These are phyloP conservation scores for Anguilla japonica DNA, from an alignment of 2,113 vertebrate species.

Conservation along the genomic window DNA sequence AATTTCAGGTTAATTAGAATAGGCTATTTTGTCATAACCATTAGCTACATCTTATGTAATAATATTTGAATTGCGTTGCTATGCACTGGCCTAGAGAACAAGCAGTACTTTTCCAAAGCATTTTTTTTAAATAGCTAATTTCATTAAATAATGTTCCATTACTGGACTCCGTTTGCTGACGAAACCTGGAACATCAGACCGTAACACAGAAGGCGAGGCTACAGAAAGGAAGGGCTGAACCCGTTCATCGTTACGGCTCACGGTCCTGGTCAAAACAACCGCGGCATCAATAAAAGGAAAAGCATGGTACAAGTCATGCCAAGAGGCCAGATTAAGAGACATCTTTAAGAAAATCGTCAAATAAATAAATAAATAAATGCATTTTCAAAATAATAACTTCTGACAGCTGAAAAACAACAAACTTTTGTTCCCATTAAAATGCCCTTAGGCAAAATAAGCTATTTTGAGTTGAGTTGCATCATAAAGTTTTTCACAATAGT, in stretches of 20 bases:
- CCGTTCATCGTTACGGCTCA: neutral
- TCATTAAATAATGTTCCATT: neutral
- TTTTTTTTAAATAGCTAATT: neutral
- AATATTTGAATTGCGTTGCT: too few species aligned
- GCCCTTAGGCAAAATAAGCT: neutral
- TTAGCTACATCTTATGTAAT: too few species aligned
- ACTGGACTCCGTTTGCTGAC: neutral
- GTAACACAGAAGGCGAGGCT: neutral
- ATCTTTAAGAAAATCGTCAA: too few species aligned
- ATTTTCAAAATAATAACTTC: neutral
- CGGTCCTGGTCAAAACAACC: neutral
- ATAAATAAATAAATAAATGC: too few species aligned
- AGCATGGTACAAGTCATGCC: too few species aligned
- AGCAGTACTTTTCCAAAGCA: neutral
- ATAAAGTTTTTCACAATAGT: neutral
- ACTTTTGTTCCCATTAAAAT: neutral
- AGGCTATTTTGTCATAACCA: too few species aligned
- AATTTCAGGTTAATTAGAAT: too few species aligned
- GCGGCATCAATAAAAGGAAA: too few species aligned
- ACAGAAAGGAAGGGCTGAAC: neutral
- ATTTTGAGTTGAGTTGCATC: neutral
- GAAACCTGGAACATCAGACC: neutral
- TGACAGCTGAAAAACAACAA: neutral
- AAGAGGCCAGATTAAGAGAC: too few species aligned
- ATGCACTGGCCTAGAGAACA: neutral